Conservation (phyloP, 2,797 vertebrate species). For the Myripristis murdjan region DNA sequence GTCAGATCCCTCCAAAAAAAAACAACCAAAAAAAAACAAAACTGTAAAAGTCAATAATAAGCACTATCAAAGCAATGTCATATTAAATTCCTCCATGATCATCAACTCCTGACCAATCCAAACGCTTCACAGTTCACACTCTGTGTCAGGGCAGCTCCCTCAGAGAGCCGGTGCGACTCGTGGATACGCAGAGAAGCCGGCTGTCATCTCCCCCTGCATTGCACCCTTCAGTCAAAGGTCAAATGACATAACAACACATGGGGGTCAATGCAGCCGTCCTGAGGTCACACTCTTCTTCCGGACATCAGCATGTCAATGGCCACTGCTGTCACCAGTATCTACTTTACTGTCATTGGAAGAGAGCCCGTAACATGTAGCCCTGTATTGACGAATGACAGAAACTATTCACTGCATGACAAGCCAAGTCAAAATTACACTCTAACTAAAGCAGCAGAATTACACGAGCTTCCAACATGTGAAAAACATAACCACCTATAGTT, state of each 20-base stretch:
- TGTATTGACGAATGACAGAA: background rate
- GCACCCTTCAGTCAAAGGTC: slow-evolving; percentile 40
- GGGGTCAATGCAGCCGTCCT: slow-evolving; percentile 4
- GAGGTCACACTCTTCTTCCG: background rate
- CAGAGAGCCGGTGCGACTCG: background rate
- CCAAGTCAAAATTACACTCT: background rate
- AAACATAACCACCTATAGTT: no score
- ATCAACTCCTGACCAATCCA: background rate
- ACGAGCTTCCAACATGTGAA: no score
- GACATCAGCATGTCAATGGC: background rate
- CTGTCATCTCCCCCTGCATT: background rate
- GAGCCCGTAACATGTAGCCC: background rate
- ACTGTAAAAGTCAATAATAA: background rate
- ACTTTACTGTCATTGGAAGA: background rate
- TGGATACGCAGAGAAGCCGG: background rate
- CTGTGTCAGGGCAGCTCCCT: background rate
- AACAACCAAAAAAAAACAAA: no score
- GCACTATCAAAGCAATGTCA: background rate
- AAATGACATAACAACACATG: slow-evolving; percentile 15
- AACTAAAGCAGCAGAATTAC: no score
- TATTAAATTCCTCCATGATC: background rate
- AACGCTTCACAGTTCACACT: background rate
- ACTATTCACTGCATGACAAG: background rate
- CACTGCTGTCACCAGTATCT: background rate
- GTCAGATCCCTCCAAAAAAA: no score